Evolutionary conservation across 1,140 invertebrate genomes (phyloP).

Genomic region (Bombus huntii): DNA sequence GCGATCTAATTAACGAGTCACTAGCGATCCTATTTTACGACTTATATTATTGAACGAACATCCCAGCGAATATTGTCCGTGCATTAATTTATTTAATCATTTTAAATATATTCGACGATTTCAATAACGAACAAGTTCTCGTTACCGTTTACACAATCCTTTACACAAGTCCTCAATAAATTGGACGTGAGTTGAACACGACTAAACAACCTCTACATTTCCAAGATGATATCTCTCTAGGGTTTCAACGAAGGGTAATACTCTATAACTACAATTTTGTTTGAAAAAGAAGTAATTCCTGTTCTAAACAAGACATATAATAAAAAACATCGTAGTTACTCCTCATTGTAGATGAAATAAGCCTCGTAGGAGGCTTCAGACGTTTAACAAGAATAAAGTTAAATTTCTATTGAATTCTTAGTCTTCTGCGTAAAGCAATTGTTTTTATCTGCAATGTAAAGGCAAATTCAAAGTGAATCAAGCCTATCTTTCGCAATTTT

Average conservation of each 20-base stretch:
- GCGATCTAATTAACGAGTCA: no score
- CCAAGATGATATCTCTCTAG: not conserved
- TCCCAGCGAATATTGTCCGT: no score
- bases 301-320: accelerated
- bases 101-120: no score
- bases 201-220: not conserved
- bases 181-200: no score
- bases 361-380: not conserved
- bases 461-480: not conserved
- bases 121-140: no score
- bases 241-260: not conserved
- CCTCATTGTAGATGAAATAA: not conserved
- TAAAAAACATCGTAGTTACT: not conserved
- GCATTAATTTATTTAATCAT: no score
- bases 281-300: not conserved
- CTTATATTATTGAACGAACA: no score
- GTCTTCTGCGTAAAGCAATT: not conserved
- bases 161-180: no score
- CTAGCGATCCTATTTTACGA: no score
- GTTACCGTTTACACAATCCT: no score
- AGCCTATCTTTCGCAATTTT: not conserved
- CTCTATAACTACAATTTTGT: not conserved
- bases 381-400: not conserved
- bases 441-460: not conserved
- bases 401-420: not conserved